Conservation (phyloP, 2,113 vertebrate species). For the Hippolais icterina region DNA sequence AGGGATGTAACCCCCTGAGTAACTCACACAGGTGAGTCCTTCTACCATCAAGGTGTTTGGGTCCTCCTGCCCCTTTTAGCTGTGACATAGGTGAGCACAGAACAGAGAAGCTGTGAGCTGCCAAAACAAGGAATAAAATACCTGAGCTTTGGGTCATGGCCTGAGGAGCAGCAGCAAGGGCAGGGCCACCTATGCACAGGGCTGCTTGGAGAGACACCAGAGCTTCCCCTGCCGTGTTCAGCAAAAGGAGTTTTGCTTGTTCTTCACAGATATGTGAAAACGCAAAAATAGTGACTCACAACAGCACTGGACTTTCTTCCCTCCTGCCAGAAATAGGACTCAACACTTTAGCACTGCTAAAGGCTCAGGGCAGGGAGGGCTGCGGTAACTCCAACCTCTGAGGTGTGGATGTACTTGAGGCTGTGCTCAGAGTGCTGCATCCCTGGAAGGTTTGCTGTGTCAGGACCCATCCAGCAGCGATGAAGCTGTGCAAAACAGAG, state of each 20-base stretch:
- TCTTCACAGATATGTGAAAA: neutral
- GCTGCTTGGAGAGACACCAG: neutral
- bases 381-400: neutral
- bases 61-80: neutral
- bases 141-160: neutral
- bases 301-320: neutral
- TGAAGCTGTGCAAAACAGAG: neutral
- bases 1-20: neutral
- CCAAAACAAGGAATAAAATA: neutral
- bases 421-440: accelerated
- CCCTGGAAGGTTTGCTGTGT: neutral
- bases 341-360: neutral
- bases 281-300: neutral
- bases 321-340: neutral
- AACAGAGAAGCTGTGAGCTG: neutral
- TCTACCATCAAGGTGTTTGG: neutral
- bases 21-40: accelerated
- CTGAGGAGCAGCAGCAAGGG: neutral
- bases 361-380: neutral
- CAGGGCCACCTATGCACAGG: neutral
- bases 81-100: neutral
- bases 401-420: neutral
- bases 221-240: accelerated
- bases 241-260: neutral
- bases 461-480: no score